phyloP scores from a whole-genome alignment of 2,113 vertebrate genomes.

The Amphiprion percula region DNA sequence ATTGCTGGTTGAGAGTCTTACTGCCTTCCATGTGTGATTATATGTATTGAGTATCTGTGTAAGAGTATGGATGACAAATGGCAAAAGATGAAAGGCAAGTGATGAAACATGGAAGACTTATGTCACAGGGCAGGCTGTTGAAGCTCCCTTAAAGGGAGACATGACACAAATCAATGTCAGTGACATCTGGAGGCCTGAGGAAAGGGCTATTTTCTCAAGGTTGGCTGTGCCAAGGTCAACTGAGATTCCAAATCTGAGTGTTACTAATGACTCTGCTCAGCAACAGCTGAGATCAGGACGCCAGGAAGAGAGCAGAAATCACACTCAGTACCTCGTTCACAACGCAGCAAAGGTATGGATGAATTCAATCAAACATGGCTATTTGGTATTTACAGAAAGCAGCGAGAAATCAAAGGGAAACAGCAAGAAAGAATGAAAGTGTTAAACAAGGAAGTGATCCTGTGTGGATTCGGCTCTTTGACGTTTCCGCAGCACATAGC shows the following conservation, averaged over 20 bases:
- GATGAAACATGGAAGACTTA: slow-evolving; percentile 4
- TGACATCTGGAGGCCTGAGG: slow-evolving; percentile 72
- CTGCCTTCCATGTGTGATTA: slow-evolving; percentile 7
- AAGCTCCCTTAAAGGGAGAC: slow-evolving; percentile 53
- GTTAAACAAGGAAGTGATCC: slow-evolving; percentile 78
- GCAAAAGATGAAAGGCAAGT: slow-evolving; percentile 22
- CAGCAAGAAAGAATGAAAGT: slow-evolving; percentile 54
- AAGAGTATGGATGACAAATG: slow-evolving; percentile 16
- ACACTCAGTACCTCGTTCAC: slow-evolving; percentile 22
- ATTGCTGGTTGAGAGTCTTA: slow-evolving; percentile 17
- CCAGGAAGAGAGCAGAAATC: slow-evolving; percentile 26
- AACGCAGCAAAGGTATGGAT: not conserved
- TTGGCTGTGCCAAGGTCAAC: slow-evolving; percentile 76
- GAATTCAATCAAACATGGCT: slow-evolving; percentile 20
- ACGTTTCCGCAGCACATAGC: slow-evolving; percentile 83
- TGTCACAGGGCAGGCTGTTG: slow-evolving; percentile 29
- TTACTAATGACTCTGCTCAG: slow-evolving; percentile 59
- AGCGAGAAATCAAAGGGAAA: slow-evolving; percentile 32
- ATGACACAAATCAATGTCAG: slow-evolving; percentile 63
- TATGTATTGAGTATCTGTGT: slow-evolving; percentile 4
- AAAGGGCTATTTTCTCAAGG: slow-evolving; percentile 78
- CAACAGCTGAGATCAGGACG: slow-evolving; percentile 66
- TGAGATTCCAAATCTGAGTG: slow-evolving; percentile 59
- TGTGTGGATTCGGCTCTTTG: slow-evolving; percentile 77
- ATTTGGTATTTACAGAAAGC: slow-evolving; percentile 23